Conservation (phyloP, 35 echinoderm and acorn worm species). For the Lytechinus variegatus region DNA sequence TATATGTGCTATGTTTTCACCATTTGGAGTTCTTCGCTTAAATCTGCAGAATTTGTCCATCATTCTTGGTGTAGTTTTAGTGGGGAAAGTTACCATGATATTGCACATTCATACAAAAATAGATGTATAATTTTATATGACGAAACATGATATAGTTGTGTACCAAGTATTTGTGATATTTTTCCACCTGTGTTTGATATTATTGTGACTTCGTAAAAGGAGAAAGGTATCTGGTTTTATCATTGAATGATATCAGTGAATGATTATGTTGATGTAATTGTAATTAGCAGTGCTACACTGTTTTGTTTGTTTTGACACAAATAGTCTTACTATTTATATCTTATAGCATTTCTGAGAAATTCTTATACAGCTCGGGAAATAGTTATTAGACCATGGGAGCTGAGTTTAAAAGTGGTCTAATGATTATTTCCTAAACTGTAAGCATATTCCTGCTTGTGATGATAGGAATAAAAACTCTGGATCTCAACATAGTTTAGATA, state of each 20-base stretch:
- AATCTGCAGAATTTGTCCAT: neutral
- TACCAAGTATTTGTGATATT: neutral
- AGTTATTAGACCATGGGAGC: too few relatives aligned
- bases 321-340: constrained; percentile 15
- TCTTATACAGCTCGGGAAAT: neutral
- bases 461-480: neutral
- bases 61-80: neutral
- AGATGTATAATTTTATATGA: neutral
- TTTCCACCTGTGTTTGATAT: neutral
- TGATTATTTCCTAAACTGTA: too few relatives aligned
- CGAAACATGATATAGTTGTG: neutral
- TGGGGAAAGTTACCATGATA: neutral
- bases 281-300: neutral
- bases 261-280: neutral
- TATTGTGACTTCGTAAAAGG: neutral
- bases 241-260: neutral
- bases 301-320: neutral
- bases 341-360: constrained; percentile 5
- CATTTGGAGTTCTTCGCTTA: neutral
- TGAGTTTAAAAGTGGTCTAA: too few relatives aligned
- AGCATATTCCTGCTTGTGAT: neutral
- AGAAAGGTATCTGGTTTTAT: neutral
- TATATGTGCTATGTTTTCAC: neutral
- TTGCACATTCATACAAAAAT: neutral
- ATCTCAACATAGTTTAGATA: neutral